These are phyloP conservation scores for Dryobotodes eremita DNA, from an alignment of 2,888 invertebrate species.

Conservation along the genomic window DNA sequence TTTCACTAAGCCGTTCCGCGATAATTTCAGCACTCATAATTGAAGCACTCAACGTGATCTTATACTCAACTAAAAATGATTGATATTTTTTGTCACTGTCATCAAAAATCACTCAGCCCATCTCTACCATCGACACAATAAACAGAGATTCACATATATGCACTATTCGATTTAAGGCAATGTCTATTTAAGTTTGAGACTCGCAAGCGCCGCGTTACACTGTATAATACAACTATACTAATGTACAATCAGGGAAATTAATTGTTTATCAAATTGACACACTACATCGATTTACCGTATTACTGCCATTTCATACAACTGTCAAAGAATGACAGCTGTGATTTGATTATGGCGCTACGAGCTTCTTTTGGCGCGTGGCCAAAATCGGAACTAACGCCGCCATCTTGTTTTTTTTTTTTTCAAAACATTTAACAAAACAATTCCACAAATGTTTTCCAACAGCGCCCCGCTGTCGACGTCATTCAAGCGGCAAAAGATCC, in stretches of 20 bases:
- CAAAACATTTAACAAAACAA: background rate
- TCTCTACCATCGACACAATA: conserved; percentile 7
- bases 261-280: background rate
- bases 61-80: too few relatives aligned
- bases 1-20: too few relatives aligned
- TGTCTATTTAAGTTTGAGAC: conserved; percentile 59
- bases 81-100: too few relatives aligned
- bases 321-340: background rate
- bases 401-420: background rate
- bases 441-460: too few relatives aligned
- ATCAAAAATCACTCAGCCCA: too few relatives aligned
- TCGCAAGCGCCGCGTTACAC: conserved; percentile 58
- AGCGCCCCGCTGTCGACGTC: background rate
- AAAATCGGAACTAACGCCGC: background rate
- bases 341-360: background rate
- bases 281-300: background rate
- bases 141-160: conserved; percentile 70
- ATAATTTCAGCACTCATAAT: too few relatives aligned
- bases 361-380: background rate
- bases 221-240: conserved; percentile 52
- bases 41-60: too few relatives aligned
- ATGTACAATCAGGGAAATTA: conserved; percentile 9
- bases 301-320: background rate
- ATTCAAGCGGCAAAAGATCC: background rate
- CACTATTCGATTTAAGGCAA: conserved; percentile 66